Conservation (phyloP, 2,888 invertebrate genomes). For the Eugnorisma glareosa region DNA sequence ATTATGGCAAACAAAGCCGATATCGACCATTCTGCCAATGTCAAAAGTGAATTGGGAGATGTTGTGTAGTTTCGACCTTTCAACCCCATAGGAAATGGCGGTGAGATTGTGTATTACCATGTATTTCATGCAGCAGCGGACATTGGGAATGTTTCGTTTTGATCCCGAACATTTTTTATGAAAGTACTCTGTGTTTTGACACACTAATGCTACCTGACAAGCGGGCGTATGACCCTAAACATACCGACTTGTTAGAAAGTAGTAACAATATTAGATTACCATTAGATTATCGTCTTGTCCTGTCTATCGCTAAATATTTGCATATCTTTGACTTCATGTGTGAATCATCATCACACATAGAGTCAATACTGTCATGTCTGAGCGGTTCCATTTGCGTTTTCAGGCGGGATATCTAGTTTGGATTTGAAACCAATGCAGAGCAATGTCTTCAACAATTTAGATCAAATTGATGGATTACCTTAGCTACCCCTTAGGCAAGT, state of each 20-base stretch:
- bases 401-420: conserved; percentile 4
- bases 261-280: too few species aligned
- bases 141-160: background rate
- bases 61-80: background rate
- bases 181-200: too few species aligned
- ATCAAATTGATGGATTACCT: conserved; percentile 29
- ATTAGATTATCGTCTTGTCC: too few species aligned
- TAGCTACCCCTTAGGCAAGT: conserved; percentile 9
- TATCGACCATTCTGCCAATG: too few species aligned
- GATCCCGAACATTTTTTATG: background rate
- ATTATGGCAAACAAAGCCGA: too few species aligned
- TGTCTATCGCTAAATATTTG: background rate
- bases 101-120: background rate
- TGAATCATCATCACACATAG: background rate
- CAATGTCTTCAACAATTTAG: conserved; percentile 9
- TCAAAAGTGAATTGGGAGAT: too few species aligned
- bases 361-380: background rate
- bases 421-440: conserved; percentile 2
- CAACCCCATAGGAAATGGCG: background rate
- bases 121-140: background rate
- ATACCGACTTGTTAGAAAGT: too few species aligned
- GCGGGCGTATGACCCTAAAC: too few species aligned
- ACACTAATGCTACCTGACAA: background rate
- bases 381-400: background rate
- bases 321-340: conserved; percentile 8